Percentiles rank a stretch among this genome's conserved stretches.
Conservation (phyloP, 2,113 vertebrate species). For the Chionodraco myersi region DNA sequence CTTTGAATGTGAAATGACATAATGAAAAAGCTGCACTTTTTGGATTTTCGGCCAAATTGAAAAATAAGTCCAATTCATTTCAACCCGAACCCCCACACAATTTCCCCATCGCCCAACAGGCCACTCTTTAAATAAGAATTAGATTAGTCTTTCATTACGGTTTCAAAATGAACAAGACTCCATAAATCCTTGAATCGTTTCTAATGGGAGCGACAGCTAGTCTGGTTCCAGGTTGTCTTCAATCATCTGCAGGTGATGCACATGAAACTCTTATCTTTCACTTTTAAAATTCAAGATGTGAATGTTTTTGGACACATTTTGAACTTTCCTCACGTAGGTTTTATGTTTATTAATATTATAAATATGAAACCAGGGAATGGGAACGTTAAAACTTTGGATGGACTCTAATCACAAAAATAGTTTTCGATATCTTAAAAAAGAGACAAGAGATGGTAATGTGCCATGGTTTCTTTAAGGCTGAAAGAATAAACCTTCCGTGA, state of each 20-base stretch:
- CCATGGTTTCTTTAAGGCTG: neutral
- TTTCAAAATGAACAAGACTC: neutral
- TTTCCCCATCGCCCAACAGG: neutral
- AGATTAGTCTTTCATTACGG: neutral
- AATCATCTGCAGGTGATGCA: neutral
- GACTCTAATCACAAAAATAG: neutral
- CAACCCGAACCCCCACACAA: neutral
- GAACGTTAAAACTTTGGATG: neutral
- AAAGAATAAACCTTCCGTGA: neutral
- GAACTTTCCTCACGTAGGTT: neutral
- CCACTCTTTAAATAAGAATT: neutral
- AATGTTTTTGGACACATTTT: neutral
- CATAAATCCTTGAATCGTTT: neutral
- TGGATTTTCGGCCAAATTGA: too few relatives aligned
- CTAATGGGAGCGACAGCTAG: neutral
- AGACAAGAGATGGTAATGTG: neutral
- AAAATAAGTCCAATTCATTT: too few relatives aligned
- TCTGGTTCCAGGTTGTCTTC: neutral
- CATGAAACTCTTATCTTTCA: too few relatives aligned
- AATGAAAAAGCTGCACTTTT: conserved; percentile 21
- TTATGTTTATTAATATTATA: neutral
- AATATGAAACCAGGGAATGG: neutral
- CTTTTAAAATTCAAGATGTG: neutral
- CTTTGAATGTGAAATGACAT: conserved; percentile 77
- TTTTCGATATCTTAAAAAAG: neutral